Percentiles rank a stretch among this genome's conserved stretches.
These are phyloP conservation scores for Coelopa frigida DNA, from an alignment of 1,140 invertebrate genomes.

Conservation along the genomic window DNA sequence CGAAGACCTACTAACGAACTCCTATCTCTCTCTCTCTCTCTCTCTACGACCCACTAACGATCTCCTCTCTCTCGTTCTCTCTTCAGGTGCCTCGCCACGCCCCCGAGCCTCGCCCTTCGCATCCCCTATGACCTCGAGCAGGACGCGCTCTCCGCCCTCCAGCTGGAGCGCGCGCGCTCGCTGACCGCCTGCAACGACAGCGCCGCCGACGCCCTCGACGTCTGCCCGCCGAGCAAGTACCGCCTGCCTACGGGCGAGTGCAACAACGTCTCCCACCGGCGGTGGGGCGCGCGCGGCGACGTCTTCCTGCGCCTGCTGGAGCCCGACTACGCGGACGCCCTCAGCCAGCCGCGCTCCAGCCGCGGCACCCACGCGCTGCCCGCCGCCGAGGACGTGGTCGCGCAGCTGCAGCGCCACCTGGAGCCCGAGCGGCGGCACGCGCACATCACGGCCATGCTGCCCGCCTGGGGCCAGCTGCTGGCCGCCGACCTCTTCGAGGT, in stretches of 20 bases:
- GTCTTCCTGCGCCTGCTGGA: constrained; percentile 72
- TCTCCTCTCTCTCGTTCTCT: not conserved
- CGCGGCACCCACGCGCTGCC: constrained; percentile 51
- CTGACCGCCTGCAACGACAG: constrained; percentile 22
- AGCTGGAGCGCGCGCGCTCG: constrained; percentile 30
- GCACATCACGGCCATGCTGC: constrained; percentile 68
- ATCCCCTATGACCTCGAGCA: constrained; percentile 38
- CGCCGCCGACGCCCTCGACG: constrained; percentile 21
- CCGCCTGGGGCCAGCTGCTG: constrained; percentile 73
- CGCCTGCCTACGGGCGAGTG: constrained; percentile 82
- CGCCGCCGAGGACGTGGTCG: constrained; percentile 44
- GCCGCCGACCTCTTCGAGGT: constrained; percentile 70
- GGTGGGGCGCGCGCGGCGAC: constrained; percentile 79
- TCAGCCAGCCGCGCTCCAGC: constrained; percentile 53
- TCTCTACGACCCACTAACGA: not conserved
- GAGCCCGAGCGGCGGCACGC: constrained; percentile 51
- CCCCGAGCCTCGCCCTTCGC: constrained; percentile 24
- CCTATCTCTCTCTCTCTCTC: not conserved
- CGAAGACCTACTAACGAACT: not conserved
- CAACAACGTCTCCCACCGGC: constrained; percentile 86
- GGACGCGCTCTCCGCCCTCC: constrained; percentile 28
- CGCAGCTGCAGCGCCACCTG: constrained; percentile 32
- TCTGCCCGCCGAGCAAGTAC: constrained; percentile 68
- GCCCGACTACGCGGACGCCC: constrained; percentile 78
- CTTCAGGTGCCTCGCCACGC: constrained; percentile 27